Base-by-base conservation (phyloP, 92 coral and sea anemone genomes). In the Parazoanthus swiftii region DNA sequence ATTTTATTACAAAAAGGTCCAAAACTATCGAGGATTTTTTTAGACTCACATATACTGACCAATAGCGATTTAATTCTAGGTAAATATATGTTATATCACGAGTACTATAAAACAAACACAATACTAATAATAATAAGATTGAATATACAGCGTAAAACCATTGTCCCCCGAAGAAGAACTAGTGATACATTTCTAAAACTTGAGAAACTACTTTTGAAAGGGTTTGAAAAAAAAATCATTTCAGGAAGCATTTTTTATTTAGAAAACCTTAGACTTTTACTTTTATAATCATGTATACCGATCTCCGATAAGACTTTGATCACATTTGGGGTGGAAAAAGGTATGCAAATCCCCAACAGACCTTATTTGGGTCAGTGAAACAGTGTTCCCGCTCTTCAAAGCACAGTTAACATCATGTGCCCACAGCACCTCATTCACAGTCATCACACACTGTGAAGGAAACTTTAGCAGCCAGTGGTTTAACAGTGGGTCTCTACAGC, bases 401-500 rank as follows among this genome's bases (percentile, higher is more conserved):
- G 98, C 95, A 36, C 89, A 77, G 71, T 44, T 89, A 51, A 97
- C 92, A 76, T 90, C 86, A 26, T 86, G 86, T 77, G 85, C 89
- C 98, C 98, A 95, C 83, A 92, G 26, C 6, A 91, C 95, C 51
- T 93, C 97, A 54, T 94, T 94, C n/a, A 93, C 94, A 71, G 92
- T 90, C 26, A 89, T 90, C 36, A 97, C 86, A 81, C 99, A 97
- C 90, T 95, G 98, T 20, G 93, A 84, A 15, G 98, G 98, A 85
- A 85, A 97, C 86, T 85, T 91, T 26, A 96, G 85, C 88, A 92
- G 43, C 70, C 90, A 91, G 78, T 90, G 92, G 74, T 20, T 42
- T 46, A 83, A 59, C 11, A 51, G 54, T 15, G 65, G 74, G 13
- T 46, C 56, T 74, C 70, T 33, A 44, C 10, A 36, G 65, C 35